These are phyloP conservation scores for Sorex maritimensis DNA, from an alignment of 2,797 vertebrate species.

Conservation along the genomic window DNA sequence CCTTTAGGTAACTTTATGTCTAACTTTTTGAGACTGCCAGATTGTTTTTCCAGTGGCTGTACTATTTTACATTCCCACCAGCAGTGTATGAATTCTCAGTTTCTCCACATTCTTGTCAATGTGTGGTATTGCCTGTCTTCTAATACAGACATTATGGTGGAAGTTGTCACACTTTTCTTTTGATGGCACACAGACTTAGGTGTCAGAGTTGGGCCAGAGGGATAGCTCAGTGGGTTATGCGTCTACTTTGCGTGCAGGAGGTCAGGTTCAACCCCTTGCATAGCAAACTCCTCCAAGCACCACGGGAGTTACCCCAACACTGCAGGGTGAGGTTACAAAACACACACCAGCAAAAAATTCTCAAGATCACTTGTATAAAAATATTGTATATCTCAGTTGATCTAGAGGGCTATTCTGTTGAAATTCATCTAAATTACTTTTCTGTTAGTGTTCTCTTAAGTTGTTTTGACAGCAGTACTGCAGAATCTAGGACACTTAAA, in stretches of 20 bases:
- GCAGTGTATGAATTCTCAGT: background rate
- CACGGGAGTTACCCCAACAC: background rate
- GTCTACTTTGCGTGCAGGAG: background rate
- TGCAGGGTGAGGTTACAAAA: background rate
- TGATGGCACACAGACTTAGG: background rate
- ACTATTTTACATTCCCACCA: conserved; percentile 44
- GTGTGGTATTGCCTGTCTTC: conserved; percentile 11
- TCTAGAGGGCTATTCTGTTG: conserved; percentile 27
- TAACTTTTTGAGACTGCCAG: conserved; percentile 52
- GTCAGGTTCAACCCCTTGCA: background rate
- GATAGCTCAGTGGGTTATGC: background rate
- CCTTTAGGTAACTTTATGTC: conserved; percentile 51
- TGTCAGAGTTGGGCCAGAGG: background rate
- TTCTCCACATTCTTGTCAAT: background rate
- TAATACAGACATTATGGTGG: background rate
- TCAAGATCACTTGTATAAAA: background rate
- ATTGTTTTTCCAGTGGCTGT: conserved; percentile 49
- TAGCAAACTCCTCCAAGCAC: background rate
- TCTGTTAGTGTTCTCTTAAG: background rate
- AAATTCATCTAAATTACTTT: conserved; percentile 37
- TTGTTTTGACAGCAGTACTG: background rate
- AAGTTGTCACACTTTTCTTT: background rate
- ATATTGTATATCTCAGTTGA: conserved; percentile 33
- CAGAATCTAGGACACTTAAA: background rate
- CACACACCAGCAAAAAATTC: too few relatives aligned